phyloP scores from a whole-genome alignment of 53 echinoderm and acorn worm species.

The Apostichopus leukothele region DNA sequence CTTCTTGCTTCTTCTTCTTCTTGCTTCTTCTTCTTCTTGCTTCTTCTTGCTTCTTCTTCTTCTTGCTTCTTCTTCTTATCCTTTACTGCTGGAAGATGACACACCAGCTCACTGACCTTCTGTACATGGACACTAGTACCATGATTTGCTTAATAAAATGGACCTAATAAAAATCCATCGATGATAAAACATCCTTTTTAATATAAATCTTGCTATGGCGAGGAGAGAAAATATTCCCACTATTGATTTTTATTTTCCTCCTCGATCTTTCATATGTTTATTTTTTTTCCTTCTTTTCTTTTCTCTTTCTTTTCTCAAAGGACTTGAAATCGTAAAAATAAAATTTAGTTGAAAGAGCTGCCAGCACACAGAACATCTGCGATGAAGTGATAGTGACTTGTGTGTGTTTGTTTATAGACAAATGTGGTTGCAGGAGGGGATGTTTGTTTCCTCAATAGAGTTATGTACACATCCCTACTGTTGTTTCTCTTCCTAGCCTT shows the following conservation, averaged over 20 bases:
- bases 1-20: too few relatives aligned
- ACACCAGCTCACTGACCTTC: not conserved
- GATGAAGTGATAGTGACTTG: too few relatives aligned
- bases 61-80: too few relatives aligned
- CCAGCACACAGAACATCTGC: not conserved
- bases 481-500: too few relatives aligned
- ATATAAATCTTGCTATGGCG: constrained; percentile 5
- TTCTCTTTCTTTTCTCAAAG: not conserved
- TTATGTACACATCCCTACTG: too few relatives aligned
- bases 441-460: too few relatives aligned
- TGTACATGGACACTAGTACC: not conserved
- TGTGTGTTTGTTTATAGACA: too few relatives aligned
- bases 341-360: not conserved
- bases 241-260: constrained; percentile 7
- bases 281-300: too few relatives aligned
- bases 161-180: not conserved
- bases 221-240: constrained; percentile 11
- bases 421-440: too few relatives aligned
- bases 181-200: constrained; percentile 18
- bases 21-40: too few relatives aligned
- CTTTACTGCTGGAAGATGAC: not conserved
- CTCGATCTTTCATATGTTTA: not conserved
- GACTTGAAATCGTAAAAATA: not conserved
- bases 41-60: too few relatives aligned
- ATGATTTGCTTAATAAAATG: not conserved